Evolutionary conservation across 2,113 vertebrate species (phyloP).

Genomic region (Pollachius pollachius): DNA sequence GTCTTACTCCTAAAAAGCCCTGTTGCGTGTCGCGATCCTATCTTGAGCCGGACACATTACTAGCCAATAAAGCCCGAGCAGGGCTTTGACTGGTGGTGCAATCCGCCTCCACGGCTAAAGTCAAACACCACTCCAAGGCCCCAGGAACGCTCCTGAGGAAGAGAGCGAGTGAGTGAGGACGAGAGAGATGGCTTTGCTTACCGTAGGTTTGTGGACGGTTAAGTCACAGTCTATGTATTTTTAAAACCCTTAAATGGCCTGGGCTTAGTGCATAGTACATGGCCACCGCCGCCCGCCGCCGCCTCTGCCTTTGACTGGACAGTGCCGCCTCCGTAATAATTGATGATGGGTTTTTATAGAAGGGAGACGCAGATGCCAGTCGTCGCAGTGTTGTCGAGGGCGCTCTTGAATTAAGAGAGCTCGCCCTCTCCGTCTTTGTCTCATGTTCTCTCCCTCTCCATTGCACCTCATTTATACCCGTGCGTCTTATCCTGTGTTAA

Average conservation of each 20-base stretch:
- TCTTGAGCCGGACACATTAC: too few relatives aligned
- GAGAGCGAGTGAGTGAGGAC: too few relatives aligned
- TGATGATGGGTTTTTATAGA: conserved; percentile 63
- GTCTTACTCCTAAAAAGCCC: too few relatives aligned
- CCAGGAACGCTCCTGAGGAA: too few relatives aligned
- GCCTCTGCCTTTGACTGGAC: conserved; percentile 27
- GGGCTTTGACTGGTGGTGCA: too few relatives aligned
- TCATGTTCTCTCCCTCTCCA: background rate
- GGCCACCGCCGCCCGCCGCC: background rate
- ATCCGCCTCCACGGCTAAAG: too few relatives aligned
- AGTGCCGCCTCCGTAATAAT: conserved; percentile 52
- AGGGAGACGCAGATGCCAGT: conserved; percentile 25
- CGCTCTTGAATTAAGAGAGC: conserved; percentile 7
- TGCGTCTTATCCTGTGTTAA: background rate
- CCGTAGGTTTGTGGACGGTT: conserved; percentile 6
- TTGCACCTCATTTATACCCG: too few relatives aligned
- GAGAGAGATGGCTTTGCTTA: conserved; percentile 11
- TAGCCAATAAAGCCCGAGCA: too few relatives aligned
- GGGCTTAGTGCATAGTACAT: conserved; percentile 30
- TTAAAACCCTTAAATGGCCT: conserved; percentile 53
- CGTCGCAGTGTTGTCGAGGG: conserved; percentile 16
- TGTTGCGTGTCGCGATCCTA: too few relatives aligned
- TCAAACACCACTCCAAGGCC: too few relatives aligned
- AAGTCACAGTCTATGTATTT: conserved; percentile 45
- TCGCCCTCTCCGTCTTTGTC: conserved; percentile 11